phyloP scores from a whole-genome alignment of 2,797 vertebrate genomes.

The Brachyalestes nurse region DNA sequence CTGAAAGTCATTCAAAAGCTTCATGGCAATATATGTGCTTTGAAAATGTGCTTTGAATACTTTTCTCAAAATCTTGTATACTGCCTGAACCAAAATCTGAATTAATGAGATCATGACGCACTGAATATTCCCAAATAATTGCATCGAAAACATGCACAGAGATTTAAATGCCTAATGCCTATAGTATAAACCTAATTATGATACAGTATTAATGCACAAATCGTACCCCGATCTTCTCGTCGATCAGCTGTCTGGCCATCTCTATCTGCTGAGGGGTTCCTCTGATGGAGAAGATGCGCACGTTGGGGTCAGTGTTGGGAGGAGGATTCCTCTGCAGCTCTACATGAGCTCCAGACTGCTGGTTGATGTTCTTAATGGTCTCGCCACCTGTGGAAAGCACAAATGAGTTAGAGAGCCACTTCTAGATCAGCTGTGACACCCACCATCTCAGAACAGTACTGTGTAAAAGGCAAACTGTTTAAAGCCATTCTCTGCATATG shows the following conservation, averaged over 20 bases:
- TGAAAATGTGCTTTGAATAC: too few relatives aligned
- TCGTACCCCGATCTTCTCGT: constrained; percentile 96
- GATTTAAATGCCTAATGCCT: neutral
- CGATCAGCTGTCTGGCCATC: constrained; percentile 94
- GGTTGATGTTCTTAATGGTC: constrained; percentile 98
- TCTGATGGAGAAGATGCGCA: constrained; percentile 95
- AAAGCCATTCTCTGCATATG: too few relatives aligned
- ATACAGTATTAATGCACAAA: constrained; percentile 50
- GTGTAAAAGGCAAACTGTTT: too few relatives aligned
- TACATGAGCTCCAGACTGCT: constrained; percentile 95
- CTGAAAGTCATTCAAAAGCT: too few relatives aligned
- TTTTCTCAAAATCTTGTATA: too few relatives aligned
- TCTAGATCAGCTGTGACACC: too few relatives aligned
- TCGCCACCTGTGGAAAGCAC: constrained; percentile 85
- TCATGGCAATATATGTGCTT: too few relatives aligned
- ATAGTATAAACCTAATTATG: neutral
- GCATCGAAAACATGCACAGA: neutral
- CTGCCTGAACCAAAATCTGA: too few relatives aligned
- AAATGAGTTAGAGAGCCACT: neutral
- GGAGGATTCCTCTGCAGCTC: constrained; percentile 97
- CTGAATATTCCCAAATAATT: neutral
- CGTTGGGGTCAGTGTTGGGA: constrained; percentile 91
- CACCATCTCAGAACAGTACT: too few relatives aligned
- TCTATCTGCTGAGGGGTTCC: constrained; percentile 94
- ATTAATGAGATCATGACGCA: too few relatives aligned